Base-by-base conservation (phyloP, 1,140 invertebrate genomes). In the Contarinia nasturtii region DNA sequence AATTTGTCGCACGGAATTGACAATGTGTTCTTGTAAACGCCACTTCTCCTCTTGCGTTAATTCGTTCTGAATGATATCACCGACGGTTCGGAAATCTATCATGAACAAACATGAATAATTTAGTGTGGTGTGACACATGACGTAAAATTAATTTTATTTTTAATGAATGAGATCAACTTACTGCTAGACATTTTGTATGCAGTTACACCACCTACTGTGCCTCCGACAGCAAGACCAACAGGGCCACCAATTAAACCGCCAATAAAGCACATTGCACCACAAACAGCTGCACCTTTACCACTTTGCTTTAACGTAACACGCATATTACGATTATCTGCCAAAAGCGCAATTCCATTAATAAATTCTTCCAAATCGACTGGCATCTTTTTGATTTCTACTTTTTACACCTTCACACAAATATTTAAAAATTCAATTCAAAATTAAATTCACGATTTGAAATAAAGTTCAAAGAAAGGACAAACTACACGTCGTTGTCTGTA, bases 61-160 rank as follows among this genome's bases (percentile, higher is more conserved):
- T 48, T 63, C 61, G 42, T 63, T 58, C 1, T 58, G 42, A 20
- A 63, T 52, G 0, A 63, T 49, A 34, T 62, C 60, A 18, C 60
- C 58, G 21, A 62, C 45, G 1, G 61, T 57, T 15, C 49, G 46
- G 33, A 62, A 63, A 0, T 52, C 46, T 27, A 12, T n/a, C 60
- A 60, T 63, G 46, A 36, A 10, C 7, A 19, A 10, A 49, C 47
- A 17, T 45, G 14, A 27, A 27, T 5, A 22, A 15, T 34, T 38
- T 15, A 20, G 1, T 14, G 36, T 2, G 22, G 2, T 5, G 2
- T 18, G 18, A 38, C 36, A n/a, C 12, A 38, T 12, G 4, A 17
- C 14, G 27, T 27, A 27, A 10, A 27, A 27, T n/a, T 27, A 10
- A 27, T 27, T 27, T 27, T 3, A 27, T 5, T 10, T 5, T 5